Conservation (phyloP, 2,888 invertebrate genomes). For the Tenodera sinensis region DNA sequence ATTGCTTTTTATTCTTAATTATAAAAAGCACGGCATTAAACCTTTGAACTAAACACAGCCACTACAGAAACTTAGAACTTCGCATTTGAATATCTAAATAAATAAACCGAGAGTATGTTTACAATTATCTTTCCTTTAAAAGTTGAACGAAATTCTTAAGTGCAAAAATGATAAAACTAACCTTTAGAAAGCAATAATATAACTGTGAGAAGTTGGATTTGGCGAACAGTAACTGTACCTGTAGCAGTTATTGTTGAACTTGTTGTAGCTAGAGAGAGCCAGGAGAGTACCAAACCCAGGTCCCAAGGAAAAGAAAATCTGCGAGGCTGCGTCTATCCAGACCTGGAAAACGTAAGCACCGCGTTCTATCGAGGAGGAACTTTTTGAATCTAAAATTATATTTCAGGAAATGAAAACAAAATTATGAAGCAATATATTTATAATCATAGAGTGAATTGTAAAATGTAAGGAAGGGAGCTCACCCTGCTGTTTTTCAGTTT, state of each 20-base stretch:
- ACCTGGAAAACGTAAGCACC: constrained; percentile 53
- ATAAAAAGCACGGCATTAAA: too few species aligned
- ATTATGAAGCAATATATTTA: neutral
- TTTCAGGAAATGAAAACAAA: neutral
- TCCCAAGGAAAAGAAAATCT: constrained; percentile 90
- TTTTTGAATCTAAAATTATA: neutral
- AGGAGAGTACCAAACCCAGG: constrained; percentile 89
- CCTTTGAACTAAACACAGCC: too few species aligned
- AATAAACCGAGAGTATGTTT: too few species aligned
- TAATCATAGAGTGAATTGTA: too few species aligned
- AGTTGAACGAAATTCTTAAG: too few species aligned
- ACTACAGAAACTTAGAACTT: too few species aligned
- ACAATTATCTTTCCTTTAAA: too few species aligned
- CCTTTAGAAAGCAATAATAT: too few species aligned
- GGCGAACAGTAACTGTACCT: constrained; percentile 40
- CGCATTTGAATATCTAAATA: neutral
- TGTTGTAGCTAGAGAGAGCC: constrained; percentile 89
- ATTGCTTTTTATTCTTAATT: too few species aligned
- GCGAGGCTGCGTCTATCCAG: constrained; percentile 92
- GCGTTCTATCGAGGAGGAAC: neutral
- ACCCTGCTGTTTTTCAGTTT: constrained; percentile 74
- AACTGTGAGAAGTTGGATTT: too few species aligned
- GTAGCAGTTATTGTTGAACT: constrained; percentile 81
- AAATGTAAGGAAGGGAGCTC: constrained; percentile 27
- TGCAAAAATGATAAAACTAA: too few species aligned